Conservation (phyloP, 37 sponge, comb jelly and placozoan genomes). For the Hexactinellida sp. region DNA sequence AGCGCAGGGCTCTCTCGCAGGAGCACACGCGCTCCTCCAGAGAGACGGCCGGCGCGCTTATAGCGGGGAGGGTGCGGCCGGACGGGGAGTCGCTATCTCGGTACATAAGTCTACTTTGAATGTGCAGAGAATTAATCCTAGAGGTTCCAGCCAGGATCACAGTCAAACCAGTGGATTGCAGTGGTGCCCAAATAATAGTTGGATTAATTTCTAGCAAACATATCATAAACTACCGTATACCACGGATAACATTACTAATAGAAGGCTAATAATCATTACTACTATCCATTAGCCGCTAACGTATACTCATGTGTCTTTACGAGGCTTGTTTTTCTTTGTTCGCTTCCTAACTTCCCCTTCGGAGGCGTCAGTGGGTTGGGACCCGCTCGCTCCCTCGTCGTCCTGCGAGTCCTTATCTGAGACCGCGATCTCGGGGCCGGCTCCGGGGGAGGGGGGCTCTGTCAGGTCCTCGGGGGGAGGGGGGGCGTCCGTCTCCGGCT, state of each 20-base stretch:
- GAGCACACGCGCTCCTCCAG: not conserved
- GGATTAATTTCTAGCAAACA: not conserved
- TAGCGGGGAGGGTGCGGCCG: not conserved
- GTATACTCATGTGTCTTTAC: not conserved
- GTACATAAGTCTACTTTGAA: not conserved
- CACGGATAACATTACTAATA: not conserved
- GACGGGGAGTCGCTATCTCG: not conserved
- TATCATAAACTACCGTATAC: not conserved
- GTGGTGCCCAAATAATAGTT: not conserved
- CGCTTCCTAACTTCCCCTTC: not conserved
- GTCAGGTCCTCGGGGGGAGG: not conserved
- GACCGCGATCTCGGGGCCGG: not conserved
- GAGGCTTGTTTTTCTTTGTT: slow-evolving; percentile 1
- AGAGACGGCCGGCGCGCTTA: not conserved
- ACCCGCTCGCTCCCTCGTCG: not conserved
- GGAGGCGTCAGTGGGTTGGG: not conserved
- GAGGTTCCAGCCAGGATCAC: no score
- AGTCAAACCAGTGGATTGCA: no score
- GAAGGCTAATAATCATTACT: not conserved
- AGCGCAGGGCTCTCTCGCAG: not conserved
- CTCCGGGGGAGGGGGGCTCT: no score
- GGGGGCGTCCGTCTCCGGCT: not conserved
- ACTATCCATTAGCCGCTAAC: not conserved
- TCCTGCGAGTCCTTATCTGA: not conserved
- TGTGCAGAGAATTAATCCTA: no score